Evolutionary conservation across 1,140 invertebrate genomes (phyloP).

Genomic region (Piezodorus guildinii): DNA sequence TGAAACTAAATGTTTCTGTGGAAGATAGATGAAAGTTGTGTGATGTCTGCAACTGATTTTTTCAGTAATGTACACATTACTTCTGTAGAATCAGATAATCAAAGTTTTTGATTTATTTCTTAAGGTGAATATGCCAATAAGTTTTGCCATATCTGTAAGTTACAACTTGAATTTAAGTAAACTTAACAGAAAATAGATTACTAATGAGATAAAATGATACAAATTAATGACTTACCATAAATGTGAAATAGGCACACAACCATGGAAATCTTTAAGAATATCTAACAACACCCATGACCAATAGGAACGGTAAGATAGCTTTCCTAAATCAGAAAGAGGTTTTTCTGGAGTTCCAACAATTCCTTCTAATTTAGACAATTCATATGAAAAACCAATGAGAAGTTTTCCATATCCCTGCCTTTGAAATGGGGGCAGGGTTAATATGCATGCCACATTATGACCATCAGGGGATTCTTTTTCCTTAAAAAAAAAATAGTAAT

Average conservation of each 20-base stretch:
- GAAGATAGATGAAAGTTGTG: no score
- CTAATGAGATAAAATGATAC: no score
- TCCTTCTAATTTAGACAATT: conserved; percentile 81
- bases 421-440: conserved; percentile 94
- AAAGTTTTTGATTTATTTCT: no score
- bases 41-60: no score
- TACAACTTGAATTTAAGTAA: no score
- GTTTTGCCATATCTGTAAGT: no score
- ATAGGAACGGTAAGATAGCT: conserved; percentile 92
- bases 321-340: conserved; percentile 90
- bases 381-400: conserved; percentile 90
- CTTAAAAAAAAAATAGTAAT: conserved; percentile 68
- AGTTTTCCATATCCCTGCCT: conserved; percentile 97
- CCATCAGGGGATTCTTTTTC: conserved; percentile 98
- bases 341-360: conserved; percentile 95
- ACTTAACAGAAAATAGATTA: no score
- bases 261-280: conserved; percentile 71
- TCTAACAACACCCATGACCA: conserved; percentile 95
- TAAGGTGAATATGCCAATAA: no score
- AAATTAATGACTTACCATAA: no score
- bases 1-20: no score
- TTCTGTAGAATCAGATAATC: no score
- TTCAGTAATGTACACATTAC: no score
- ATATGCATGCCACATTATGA: conserved; percentile 96
- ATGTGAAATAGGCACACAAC: conserved; percentile 45